Base-by-base conservation (phyloP, 1,140 invertebrate species). In the Eriosoma lanigerum region DNA sequence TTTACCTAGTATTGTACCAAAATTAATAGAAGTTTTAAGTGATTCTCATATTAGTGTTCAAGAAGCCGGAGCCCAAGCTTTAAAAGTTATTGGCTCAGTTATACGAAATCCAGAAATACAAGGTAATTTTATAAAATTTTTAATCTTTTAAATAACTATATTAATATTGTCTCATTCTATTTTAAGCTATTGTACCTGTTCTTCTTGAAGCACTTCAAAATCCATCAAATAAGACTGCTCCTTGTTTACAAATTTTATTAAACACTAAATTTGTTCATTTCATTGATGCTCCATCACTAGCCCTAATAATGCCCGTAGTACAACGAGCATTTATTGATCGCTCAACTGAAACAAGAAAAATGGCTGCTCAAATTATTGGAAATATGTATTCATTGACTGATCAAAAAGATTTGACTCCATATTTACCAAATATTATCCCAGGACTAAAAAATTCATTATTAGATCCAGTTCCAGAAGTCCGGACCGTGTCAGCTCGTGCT, bases 381-480 rank as follows among this genome's bases (percentile, higher is more conserved):
- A 99, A 99, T 86, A 98, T 99, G 96, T 99, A 99, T 87, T 98
- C 96, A 0, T 88, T 99, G 13, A 99, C 98, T 1, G 97, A 99
- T 88, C 96, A 98, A 85, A 99, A 99, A 88, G 98, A 99, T 87
- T 88, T 99, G 75, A 91, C 93, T 73, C 98, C 98, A 0, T 99
- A 99, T 86, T 88, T 99, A 82, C 94, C 96, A 3, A 96, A 93
- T 64, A 96, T 99, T 82, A 97, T 99, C 80, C 98, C 98, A 6
- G 97, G 97, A 0, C 85, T 99, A 50, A 99, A 99, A 86, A 94
- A 93, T 54, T 99, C 97, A 66, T 88, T 99, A 54, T 87, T 99
- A 4, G 98, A 99, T 89, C 98, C 98, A 13, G 97, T 98, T 15
- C 98, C 98, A 0, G 97, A 99, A 88, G 96, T 93, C 70, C 89